Evolutionary conservation across 2,113 vertebrate genomes (phyloP).

Genomic region (Chionis minor): DNA sequence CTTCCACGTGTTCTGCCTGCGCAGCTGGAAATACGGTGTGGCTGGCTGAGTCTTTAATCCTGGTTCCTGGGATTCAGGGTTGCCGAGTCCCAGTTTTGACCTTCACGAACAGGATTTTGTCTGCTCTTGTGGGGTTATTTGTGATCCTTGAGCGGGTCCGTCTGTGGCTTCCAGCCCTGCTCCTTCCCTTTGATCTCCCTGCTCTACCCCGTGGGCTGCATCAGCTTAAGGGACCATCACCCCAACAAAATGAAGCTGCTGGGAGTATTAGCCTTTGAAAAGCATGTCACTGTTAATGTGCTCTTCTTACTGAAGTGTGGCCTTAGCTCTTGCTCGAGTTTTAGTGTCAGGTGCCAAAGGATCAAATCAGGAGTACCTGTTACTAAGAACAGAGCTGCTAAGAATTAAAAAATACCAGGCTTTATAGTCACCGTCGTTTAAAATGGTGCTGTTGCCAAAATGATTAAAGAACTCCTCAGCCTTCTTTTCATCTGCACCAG

Average conservation of each 20-base stretch:
- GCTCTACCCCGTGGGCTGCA: not conserved
- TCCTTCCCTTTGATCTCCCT: not conserved
- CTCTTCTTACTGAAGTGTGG: not conserved
- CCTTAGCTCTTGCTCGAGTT: not conserved
- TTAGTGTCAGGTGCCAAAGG: not conserved
- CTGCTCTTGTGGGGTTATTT: not conserved
- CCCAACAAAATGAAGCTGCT: not conserved
- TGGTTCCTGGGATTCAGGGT: fast-evolving
- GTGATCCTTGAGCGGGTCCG: not conserved
- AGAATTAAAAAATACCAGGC: not conserved
- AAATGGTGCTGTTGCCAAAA: not conserved
- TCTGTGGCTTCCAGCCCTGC: not conserved
- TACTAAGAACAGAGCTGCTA: not conserved
- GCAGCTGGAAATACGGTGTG: fast-evolving
- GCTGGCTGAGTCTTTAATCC: not conserved
- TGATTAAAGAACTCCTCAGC: fast-evolving
- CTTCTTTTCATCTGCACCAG: not conserved
- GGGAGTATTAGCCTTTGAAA: not conserved
- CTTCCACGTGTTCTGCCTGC: not conserved
- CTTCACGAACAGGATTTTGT: not conserved
- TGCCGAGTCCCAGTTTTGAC: not conserved
- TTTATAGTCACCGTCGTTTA: not conserved
- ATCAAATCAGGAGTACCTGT: not conserved
- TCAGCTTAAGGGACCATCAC: not conserved
- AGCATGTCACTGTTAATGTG: not conserved